phyloP scores from a whole-genome alignment of 1,140 invertebrate species.

The Chionoecetes opilio region DNA sequence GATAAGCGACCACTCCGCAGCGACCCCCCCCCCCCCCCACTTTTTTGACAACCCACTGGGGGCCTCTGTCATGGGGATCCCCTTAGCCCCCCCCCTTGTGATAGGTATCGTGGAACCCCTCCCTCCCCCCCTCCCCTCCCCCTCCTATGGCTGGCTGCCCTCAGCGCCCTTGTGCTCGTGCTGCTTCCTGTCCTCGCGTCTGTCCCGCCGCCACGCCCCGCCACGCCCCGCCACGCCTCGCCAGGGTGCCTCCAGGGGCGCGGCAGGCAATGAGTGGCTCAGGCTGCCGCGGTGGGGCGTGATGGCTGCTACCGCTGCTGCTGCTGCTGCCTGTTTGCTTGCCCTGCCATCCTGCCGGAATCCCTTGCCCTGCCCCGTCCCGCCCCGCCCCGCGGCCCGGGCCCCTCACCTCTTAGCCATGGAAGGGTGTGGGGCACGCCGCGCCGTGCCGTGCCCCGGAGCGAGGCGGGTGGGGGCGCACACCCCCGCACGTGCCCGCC shows the following conservation, averaged over 20 bases:
- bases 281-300: background rate
- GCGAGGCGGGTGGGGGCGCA: background rate
- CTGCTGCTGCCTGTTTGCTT: conserved; percentile 5
- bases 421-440: too few relatives aligned
- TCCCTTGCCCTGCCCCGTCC: background rate
- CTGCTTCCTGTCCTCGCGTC: background rate
- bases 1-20: too few relatives aligned
- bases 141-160: background rate
- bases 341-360: background rate
- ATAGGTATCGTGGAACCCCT: too few relatives aligned
- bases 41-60: too few relatives aligned
- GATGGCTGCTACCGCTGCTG: background rate
- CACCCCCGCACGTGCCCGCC: background rate
- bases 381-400: background rate
- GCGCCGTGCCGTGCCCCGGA: too few relatives aligned
- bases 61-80: too few relatives aligned
- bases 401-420: background rate
- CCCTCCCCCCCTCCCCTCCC: conserved; percentile 66
- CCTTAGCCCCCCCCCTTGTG: too few relatives aligned
- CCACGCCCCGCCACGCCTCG: background rate
- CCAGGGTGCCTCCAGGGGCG: background rate
- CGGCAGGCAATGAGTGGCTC: background rate
- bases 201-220: background rate
- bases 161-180: background rate
- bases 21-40: too few relatives aligned